These are phyloP conservation scores for Manis pentadactyla DNA, from an alignment of 2,797 vertebrate genomes.

Conservation along the genomic window DNA sequence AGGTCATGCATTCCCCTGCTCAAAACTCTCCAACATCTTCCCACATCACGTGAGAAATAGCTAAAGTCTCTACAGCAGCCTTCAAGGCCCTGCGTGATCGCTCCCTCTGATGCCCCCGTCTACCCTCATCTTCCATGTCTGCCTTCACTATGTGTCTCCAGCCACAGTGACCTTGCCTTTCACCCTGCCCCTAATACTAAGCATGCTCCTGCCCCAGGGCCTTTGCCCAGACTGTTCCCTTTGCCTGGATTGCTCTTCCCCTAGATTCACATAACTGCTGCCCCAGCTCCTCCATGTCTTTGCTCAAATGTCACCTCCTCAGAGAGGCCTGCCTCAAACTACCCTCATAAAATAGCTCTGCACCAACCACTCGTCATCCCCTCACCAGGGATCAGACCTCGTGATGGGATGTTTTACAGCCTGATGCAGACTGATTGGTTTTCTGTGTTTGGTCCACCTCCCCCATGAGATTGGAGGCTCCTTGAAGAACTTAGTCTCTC, in stretches of 20 bases:
- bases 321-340: background rate
- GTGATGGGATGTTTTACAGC: background rate
- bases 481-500: background rate
- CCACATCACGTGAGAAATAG: background rate
- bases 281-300: background rate
- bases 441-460: background rate
- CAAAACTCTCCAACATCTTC: background rate
- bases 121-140: background rate
- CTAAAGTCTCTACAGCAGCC: background rate
- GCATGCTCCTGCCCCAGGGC: background rate
- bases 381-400: too few species aligned
- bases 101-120: rapidly evolving
- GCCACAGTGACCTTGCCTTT: background rate
- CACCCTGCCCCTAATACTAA: background rate
- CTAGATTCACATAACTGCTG: background rate
- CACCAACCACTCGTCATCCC: background rate
- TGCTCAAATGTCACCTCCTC: background rate
- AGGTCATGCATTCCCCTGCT: background rate
- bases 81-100: background rate
- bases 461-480: background rate
- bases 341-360: background rate
- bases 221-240: background rate
- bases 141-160: background rate
- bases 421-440: background rate
- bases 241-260: background rate